phyloP scores from a whole-genome alignment of 1,140 invertebrate genomes.

The Ostrea edulis region DNA sequence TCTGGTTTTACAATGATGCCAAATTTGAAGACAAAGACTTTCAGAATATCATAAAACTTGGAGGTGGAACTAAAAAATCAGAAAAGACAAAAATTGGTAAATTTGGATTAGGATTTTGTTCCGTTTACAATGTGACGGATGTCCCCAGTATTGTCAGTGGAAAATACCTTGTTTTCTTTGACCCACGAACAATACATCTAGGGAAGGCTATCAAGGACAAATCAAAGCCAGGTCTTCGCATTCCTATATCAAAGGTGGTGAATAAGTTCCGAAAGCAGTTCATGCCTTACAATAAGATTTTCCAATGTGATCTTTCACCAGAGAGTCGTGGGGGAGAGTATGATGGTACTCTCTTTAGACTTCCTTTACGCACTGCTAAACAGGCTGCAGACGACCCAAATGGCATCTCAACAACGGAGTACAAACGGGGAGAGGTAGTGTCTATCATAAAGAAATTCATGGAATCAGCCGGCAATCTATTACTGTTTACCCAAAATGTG shows the following conservation, averaged over 20 bases:
- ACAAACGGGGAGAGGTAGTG: not conserved
- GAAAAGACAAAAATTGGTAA: constrained; percentile 70
- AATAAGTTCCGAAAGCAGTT: constrained; percentile 69
- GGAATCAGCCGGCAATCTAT: constrained; percentile 64
- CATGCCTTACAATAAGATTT: constrained; percentile 72
- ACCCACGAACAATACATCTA: constrained; percentile 71
- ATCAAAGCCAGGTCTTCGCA: constrained; percentile 56
- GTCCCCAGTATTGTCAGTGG: constrained; percentile 73
- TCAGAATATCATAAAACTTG: constrained; percentile 68
- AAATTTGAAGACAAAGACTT: constrained; percentile 67
- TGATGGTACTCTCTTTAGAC: constrained; percentile 50
- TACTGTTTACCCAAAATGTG: constrained; percentile 77
- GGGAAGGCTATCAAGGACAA: constrained; percentile 55
- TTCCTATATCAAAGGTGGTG: constrained; percentile 43
- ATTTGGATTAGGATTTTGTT: constrained; percentile 75
- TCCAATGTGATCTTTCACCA: constrained; percentile 61
- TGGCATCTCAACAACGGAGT: not conserved
- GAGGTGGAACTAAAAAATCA: constrained; percentile 70
- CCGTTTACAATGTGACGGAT: constrained; percentile 75
- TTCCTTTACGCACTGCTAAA: not conserved
- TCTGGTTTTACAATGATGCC: constrained; percentile 70
- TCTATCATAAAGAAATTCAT: constrained; percentile 50
- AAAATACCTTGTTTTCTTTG: constrained; percentile 72
- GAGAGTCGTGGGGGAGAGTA: not conserved
- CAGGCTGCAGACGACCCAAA: not conserved